Conservation (phyloP, 2,797 vertebrate species). For the Aulostomus chinensis region DNA sequence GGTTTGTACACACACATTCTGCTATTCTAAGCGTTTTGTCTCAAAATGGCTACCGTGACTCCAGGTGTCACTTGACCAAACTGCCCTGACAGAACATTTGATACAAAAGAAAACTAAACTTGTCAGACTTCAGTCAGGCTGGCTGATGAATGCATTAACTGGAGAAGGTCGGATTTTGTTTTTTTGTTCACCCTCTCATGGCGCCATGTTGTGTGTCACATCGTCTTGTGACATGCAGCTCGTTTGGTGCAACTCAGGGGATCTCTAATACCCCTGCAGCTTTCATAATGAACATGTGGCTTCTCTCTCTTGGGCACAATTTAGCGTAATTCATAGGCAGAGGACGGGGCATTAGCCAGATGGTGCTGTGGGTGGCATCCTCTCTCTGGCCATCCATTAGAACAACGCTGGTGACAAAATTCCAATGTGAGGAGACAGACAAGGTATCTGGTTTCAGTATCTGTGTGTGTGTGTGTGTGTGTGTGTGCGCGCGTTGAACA, state of each 20-base stretch:
- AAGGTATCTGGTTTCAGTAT: slow-evolving; percentile 52
- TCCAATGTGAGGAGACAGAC: slow-evolving; percentile 63
- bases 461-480: slow-evolving; percentile 7
- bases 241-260: slow-evolving; percentile 74
- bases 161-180: slow-evolving; percentile 43
- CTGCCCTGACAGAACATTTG: slow-evolving; percentile 2
- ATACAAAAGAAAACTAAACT: slow-evolving; percentile 46
- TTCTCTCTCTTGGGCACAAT: slow-evolving; percentile 79
- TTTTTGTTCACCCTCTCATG: background rate
- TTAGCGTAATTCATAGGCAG: slow-evolving; percentile 80
- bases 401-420: slow-evolving; percentile 66
- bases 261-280: slow-evolving; percentile 80
- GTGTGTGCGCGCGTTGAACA: background rate
- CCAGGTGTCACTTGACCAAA: slow-evolving; percentile 34
- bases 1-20: slow-evolving; percentile 39
- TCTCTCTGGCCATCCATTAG: slow-evolving; percentile 78
- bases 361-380: slow-evolving; percentile 79
- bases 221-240: slow-evolving; percentile 73
- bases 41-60: slow-evolving; percentile 59
- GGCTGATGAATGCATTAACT: slow-evolving; percentile 64
- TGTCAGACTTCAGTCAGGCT: slow-evolving; percentile 57
- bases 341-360: slow-evolving; percentile 80
- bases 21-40: slow-evolving; percentile 56
- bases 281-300: slow-evolving; percentile 83
- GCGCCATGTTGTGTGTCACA: slow-evolving; percentile 70